Conservation (phyloP, 92 coral and sea anemone species). For the Phenganax subtilis region DNA sequence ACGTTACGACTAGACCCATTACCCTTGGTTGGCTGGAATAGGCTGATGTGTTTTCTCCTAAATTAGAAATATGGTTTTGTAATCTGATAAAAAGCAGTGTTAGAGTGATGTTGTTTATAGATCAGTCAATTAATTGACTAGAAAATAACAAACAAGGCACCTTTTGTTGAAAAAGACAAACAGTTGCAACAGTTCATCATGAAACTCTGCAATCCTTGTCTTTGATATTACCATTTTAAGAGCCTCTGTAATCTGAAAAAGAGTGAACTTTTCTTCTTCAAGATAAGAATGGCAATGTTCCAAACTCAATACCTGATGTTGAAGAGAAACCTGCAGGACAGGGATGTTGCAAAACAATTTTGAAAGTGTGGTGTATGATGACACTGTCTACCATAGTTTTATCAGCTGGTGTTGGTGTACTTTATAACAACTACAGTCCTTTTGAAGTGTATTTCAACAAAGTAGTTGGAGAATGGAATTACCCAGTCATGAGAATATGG, state of each 20-base stretch:
- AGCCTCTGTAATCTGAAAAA: background rate
- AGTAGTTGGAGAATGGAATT: slow-evolving; percentile 23
- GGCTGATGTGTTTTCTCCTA: no score
- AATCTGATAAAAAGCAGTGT: no score
- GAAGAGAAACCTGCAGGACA: background rate
- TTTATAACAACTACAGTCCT: slow-evolving; percentile 12
- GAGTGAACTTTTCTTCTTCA: background rate
- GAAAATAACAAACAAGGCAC: no score
- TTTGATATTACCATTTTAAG: background rate
- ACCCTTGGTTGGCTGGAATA: background rate
- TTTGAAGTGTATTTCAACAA: slow-evolving; percentile 23
- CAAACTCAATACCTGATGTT: background rate
- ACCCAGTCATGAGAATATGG: slow-evolving; percentile 40
- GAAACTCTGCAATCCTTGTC: no score
- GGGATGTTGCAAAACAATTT: slow-evolving; percentile 9
- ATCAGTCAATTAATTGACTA: no score
- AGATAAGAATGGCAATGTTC: slow-evolving; percentile 38
- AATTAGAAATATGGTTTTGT: no score
- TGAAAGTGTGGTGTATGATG: background rate
- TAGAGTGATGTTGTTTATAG: no score
- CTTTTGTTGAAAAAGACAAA: no score
- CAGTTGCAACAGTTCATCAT: no score
- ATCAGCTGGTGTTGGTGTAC: background rate
- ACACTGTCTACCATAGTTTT: background rate
- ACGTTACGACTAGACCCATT: no score